Conservation (phyloP, 2,888 invertebrate species). For the Holacanthella duospinosa region DNA sequence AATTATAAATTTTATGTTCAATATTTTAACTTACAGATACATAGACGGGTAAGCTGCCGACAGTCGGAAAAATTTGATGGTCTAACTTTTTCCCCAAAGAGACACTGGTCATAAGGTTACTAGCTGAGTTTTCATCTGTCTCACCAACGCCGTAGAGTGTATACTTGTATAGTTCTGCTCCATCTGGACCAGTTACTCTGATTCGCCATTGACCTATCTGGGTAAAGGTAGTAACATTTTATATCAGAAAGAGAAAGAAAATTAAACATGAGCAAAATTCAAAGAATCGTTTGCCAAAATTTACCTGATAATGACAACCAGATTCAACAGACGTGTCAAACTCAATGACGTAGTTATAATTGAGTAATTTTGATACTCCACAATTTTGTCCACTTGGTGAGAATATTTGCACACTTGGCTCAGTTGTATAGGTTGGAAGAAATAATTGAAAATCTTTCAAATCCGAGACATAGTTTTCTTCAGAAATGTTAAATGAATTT, state of each 20-base stretch:
- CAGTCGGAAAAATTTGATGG: background rate
- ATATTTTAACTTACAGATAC: constrained; percentile 10
- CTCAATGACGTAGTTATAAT: background rate
- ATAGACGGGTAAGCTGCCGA: constrained; percentile 4
- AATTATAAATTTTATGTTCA: background rate
- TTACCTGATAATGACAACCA: constrained; percentile 4
- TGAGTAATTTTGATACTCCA: background rate
- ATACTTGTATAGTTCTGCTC: background rate
- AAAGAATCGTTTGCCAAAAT: background rate
- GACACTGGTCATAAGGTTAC: background rate
- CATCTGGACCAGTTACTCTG: background rate
- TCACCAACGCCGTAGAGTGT: background rate
- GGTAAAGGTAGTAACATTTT: no score
- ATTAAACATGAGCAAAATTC: background rate
- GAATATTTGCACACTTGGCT: background rate
- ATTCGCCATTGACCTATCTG: background rate
- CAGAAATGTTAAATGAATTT: background rate
- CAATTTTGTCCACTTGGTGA: background rate
- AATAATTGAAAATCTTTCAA: background rate
- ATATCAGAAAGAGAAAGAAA: no score
- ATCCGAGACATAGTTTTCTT: background rate
- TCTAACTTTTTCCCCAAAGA: background rate
- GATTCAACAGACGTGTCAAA: background rate
- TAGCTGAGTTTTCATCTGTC: background rate
- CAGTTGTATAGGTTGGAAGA: background rate